Evolutionary conservation across 1,140 invertebrate species (phyloP), one percentile per base, ranked within the genome.

Genomic region (Drosophila varians): DNA sequence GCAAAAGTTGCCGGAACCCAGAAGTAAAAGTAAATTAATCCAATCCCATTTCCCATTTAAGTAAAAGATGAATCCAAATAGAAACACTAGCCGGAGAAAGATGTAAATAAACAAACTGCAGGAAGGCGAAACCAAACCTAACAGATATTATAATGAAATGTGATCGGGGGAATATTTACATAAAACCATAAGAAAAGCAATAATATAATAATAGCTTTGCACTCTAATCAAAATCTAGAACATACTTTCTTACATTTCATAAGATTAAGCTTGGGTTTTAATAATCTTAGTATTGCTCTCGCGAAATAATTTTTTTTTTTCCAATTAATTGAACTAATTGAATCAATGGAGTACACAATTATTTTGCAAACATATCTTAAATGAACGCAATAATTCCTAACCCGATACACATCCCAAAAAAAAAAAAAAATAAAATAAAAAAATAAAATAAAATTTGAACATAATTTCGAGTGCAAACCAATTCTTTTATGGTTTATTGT

Each of bases 281-380:
- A n/a, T n/a, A n/a, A n/a, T n/a, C n/a, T n/a, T n/a, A n/a, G n/a
- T n/a, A n/a, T n/a, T n/a, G n/a, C n/a, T n/a, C n/a, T n/a, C n/a
- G n/a, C n/a, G n/a, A n/a, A n/a, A 42, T n/a, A 58, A 31, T n/a
- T n/a, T 1, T 21, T n/a, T 5, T 19, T 7, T 42, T 28, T 65
- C 25, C 43, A 64, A 40, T 64, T 11, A 49, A 64, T 64, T 64
- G 60, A 8, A 28, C 55, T 60, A 60, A 60, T 60, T 62, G 36
- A 46, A 60, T 62, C 19, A 46, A 21, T 36, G 14, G 19, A 60
- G 25, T 21, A 26, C 18, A 5, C 5, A 8, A 38, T 12, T 25
- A 36, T 66, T 52, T 65, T 1, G 23, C 18, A 40, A 38, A 42
- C 45, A 21, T 52, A 52, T 52, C 34, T n/a, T 11, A 42, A 49